These are phyloP conservation scores for Acromyrmex heyeri DNA, from an alignment of 1,140 invertebrate genomes.

Conservation along the genomic window DNA sequence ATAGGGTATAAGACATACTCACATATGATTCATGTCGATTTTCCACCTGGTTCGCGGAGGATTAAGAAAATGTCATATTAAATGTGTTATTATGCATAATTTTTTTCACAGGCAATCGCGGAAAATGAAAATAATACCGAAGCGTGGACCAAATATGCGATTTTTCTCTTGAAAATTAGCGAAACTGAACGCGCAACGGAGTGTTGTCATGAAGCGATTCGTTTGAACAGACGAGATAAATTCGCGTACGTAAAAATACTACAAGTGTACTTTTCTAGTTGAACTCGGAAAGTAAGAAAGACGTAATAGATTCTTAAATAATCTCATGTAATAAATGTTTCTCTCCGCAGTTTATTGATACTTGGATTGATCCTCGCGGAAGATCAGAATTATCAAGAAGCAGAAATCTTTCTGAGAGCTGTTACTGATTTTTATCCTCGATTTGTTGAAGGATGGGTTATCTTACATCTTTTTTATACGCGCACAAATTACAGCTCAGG, in stretches of 20 bases:
- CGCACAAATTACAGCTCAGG: slow-evolving; percentile 76
- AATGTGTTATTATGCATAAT: not conserved
- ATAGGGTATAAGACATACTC: too few relatives aligned
- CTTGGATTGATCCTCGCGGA: slow-evolving; percentile 71
- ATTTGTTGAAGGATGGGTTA: slow-evolving; percentile 76
- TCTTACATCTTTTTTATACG: slow-evolving; percentile 76
- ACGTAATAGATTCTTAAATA: not conserved
- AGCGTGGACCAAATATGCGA: slow-evolving; percentile 73
- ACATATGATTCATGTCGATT: too few relatives aligned
- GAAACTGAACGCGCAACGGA: slow-evolving; percentile 71
- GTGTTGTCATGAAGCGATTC: slow-evolving; percentile 75
- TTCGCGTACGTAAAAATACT: slow-evolving; percentile 67
- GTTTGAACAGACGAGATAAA: slow-evolving; percentile 68
- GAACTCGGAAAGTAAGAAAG: not conserved
- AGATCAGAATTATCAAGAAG: slow-evolving; percentile 62
- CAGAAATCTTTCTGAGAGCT: slow-evolving; percentile 74
- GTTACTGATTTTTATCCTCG: slow-evolving; percentile 73
- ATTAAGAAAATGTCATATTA: not conserved
- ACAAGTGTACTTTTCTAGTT: not conserved
- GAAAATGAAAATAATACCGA: slow-evolving; percentile 57
- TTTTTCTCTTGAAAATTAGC: slow-evolving; percentile 67
- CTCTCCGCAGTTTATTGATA: slow-evolving; percentile 68
- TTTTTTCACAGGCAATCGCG: slow-evolving; percentile 56
- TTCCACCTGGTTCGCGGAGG: too few relatives aligned
- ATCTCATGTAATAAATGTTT: slow-evolving; percentile 18